Conservation (phyloP, 1,140 invertebrate species). For the Drosophila grimshawi region DNA sequence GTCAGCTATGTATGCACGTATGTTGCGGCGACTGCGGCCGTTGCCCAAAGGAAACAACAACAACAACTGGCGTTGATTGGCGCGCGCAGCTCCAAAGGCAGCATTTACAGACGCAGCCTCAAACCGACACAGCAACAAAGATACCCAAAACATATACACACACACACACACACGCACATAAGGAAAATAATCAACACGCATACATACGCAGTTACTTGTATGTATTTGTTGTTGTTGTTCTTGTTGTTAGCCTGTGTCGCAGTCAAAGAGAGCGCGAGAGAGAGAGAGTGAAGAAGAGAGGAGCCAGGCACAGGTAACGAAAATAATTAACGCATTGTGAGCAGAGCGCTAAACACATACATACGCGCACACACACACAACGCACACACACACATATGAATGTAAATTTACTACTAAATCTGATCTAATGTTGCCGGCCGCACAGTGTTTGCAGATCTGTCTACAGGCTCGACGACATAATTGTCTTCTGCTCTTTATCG, state of each 20-base stretch:
- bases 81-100: conserved; percentile 48
- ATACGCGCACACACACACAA: not conserved
- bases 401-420: conserved; percentile 19
- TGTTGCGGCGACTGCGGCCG: conserved; percentile 43
- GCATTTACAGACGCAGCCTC: conserved; percentile 23
- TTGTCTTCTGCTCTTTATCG: not conserved
- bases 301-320: conserved; percentile 51
- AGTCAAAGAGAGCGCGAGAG: conserved; percentile 17
- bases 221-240: conserved; percentile 1
- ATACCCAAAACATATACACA: conserved; percentile 38
- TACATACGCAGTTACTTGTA: not conserved
- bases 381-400: not conserved
- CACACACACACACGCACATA: conserved; percentile 7
- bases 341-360: conserved; percentile 26
- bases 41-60: conserved; percentile 46
- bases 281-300: conserved; percentile 4
- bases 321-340: conserved; percentile 56
- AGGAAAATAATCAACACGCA: not conserved
- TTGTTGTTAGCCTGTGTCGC: conserved; percentile 10
- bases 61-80: conserved; percentile 31
- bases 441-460: conserved; percentile 27
- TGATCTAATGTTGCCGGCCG: conserved; percentile 1
- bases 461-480: not conserved
- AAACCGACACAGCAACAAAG: conserved; percentile 3
- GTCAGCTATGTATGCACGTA: conserved; percentile 25